Base-by-base conservation (phyloP, 1,140 invertebrate species). In the Hermetia illucens region DNA sequence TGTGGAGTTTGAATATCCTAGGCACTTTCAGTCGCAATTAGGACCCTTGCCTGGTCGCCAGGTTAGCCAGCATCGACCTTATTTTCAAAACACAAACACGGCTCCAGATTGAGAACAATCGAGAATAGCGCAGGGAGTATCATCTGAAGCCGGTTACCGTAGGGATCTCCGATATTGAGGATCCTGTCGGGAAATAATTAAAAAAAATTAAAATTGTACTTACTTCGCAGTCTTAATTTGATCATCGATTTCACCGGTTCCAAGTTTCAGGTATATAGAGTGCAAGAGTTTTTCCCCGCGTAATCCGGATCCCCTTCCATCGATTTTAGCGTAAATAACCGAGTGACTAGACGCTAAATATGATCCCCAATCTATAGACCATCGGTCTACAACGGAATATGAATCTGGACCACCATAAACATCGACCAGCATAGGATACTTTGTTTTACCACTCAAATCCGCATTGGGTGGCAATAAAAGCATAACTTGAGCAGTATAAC, bases 381-480 rank as follows among this genome's bases (percentile, higher is more conserved):
- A 91, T 51, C 72, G 73, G 40, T 85, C 74, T 20, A 49, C 6
- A 20, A 93, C 85, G 44, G 79, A 74, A 48, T 83, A 82, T 3
- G 85, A 84, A 47, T 85, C 83, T 21, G 92, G 92, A 19, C 91
- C 91, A 8, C 81, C 89, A 61, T 97, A 72, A 72, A 93, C 87
- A 52, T 88, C 79, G 42, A 89, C 75, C 1, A 93, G 61, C 65
- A 92, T 71, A 0, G 92, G 90, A 62, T 94, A 96, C 2, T 62
- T 72, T 25, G 63, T 70, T 4, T 64, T 58, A 19, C 75, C 77
- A 40, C 55, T 65, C 5, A 70, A 64, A 58, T 88, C 75, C 9
- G 82, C 60, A 34, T 79, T 74, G 0, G 81, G 81, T 2, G 87
- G 87, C 36, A 89, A 56, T 49, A 77, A 71, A n/a, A 91, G 58